Evolutionary conservation across 2,888 invertebrate genomes (phyloP).

Genomic region (Thecocarcelia acutangulata): DNA sequence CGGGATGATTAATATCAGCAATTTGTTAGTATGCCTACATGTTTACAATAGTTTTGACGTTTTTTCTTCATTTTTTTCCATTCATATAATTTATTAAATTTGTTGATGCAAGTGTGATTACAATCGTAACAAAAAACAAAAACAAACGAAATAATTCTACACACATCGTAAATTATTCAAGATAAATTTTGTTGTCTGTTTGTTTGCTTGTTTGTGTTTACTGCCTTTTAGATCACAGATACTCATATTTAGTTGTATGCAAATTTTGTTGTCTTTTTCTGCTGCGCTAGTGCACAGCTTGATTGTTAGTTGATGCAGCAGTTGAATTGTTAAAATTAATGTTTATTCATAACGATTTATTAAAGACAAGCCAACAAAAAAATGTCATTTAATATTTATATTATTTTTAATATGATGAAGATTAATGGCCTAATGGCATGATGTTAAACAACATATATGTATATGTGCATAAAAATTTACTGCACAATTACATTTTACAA

Average conservation of each 20-base stretch:
- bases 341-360: conserved; percentile 62
- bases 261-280: conserved; percentile 26
- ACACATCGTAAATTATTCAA: conserved; percentile 60
- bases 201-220: neutral
- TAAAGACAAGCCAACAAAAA: conserved; percentile 20
- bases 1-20: conserved; percentile 57
- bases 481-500: conserved; percentile 10
- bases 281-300: conserved; percentile 27
- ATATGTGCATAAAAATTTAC: neutral
- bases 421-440: conserved; percentile 52
- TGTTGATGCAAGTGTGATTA: conserved; percentile 52
- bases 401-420: conserved; percentile 58
- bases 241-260: conserved; percentile 35
- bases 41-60: conserved; percentile 48
- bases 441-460: conserved; percentile 16
- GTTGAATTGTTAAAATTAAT: conserved; percentile 60
- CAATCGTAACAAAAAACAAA: conserved; percentile 37
- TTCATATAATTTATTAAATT: conserved; percentile 44
- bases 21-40: conserved; percentile 54
- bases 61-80: conserved; percentile 2
- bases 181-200: neutral
- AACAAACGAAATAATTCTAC: conserved; percentile 54
- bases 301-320: conserved; percentile 52
- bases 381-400: conserved; percentile 43
- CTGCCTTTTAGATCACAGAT: conserved; percentile 18